A percentile compares a stretch with the other conserved stretches of the same genome.
Evolutionary conservation across 1,140 invertebrate genomes (phyloP).

Genomic region (Habropoda laboriosa): DNA sequence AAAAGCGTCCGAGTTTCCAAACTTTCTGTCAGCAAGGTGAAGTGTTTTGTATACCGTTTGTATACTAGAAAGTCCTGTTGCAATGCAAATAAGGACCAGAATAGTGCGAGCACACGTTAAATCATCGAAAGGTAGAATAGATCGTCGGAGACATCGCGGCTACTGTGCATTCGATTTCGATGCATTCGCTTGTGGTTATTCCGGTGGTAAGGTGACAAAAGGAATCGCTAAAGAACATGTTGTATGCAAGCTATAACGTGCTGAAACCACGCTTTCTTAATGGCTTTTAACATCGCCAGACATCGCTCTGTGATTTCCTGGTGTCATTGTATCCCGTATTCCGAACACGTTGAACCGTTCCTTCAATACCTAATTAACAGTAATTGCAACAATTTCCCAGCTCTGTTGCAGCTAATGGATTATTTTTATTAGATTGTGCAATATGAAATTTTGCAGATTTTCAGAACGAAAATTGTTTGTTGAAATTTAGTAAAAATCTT

Average conservation of each 20-base stretch:
- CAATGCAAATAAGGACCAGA: constrained; percentile 24
- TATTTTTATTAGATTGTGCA: background rate
- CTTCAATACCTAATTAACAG: background rate
- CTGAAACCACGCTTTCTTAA: constrained; percentile 44
- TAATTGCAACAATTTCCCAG: background rate
- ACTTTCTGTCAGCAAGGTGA: too few species aligned
- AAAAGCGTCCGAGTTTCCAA: too few species aligned
- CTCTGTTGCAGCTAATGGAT: background rate
- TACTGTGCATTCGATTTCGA: constrained; percentile 18
- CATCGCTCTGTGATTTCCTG: constrained; percentile 16
- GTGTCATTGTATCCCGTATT: constrained; percentile 15
- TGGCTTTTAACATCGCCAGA: constrained; percentile 34
- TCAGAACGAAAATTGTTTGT: too few species aligned
- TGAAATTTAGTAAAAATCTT: too few species aligned
- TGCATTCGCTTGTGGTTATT: constrained; percentile 18
- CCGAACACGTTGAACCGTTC: background rate
- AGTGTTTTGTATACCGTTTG: background rate
- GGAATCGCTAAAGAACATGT: constrained; percentile 34
- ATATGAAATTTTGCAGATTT: too few species aligned
- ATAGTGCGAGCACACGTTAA: constrained; percentile 1
- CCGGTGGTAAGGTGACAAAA: background rate
- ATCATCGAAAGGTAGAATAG: background rate
- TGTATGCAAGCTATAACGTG: background rate
- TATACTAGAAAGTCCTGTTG: constrained; percentile 23
- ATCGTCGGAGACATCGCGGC: background rate